phyloP scores from a whole-genome alignment of 2,113 vertebrate genomes.

The Odocoileus hemionus region DNA sequence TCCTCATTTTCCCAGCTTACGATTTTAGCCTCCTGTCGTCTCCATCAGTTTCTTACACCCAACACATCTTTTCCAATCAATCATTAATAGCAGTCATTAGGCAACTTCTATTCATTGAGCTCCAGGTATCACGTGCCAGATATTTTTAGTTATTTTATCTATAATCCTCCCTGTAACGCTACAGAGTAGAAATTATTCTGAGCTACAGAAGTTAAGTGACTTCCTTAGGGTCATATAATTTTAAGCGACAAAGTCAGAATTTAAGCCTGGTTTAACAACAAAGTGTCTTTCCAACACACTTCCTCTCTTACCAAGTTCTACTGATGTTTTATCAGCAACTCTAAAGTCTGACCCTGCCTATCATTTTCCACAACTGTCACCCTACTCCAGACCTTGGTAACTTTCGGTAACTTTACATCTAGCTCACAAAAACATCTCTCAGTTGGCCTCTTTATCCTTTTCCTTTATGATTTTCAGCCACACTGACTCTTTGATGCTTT shows the following conservation, averaged over 20 bases:
- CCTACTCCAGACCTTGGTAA: background rate
- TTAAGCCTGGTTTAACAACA: background rate
- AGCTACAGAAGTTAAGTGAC: background rate
- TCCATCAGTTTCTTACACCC: background rate
- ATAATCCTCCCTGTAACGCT: background rate
- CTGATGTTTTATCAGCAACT: background rate
- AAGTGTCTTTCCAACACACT: background rate
- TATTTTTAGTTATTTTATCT: slow-evolving; percentile 9
- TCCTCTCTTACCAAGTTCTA: background rate
- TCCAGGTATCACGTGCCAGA: background rate
- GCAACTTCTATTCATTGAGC: background rate
- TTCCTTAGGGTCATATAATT: background rate
- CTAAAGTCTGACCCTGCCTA: background rate
- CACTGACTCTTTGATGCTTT: background rate
- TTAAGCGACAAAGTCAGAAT: slow-evolving; percentile 10
- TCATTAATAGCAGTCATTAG: slow-evolving; percentile 4
- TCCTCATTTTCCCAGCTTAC: background rate
- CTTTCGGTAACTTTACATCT: background rate
- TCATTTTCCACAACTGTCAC: background rate
- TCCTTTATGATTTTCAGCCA: background rate
- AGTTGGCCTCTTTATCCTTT: background rate
- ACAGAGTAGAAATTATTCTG: background rate
- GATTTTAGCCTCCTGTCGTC: background rate
- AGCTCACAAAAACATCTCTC: background rate
- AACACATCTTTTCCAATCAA: background rate